Base-by-base conservation (phyloP, 1,140 invertebrate genomes). In the Euwallacea similis region DNA sequence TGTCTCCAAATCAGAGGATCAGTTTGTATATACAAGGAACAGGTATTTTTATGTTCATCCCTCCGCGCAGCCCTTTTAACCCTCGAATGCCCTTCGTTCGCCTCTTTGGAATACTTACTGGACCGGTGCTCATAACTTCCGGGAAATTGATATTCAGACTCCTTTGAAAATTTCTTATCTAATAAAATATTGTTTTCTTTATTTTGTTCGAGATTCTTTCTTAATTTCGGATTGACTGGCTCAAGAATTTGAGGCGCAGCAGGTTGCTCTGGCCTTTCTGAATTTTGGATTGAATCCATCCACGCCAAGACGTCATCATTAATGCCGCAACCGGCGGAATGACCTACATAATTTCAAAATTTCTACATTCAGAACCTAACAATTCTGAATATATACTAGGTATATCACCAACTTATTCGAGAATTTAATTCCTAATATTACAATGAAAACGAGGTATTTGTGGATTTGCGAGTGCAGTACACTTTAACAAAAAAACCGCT, bases 1-100 rank as follows among this genome's bases (percentile, higher is more conserved):
- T 98, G 94, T 76, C 91, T 88, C 95, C 96, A 99, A 79, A 99
- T 93, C 69, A 97, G 89, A 71, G 97, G 96, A 87, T 99, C 97
- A 9, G 97, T 98, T 84, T 98, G 95, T 81, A 99, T 96, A 81
- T 95, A 98, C 11, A 99, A 87, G 42, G 94, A 96, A 82, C 96
- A 98, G 41, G 92, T 94, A 80, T 93, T 94, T 72, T 87, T 88
- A 78, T 90, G 89, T 76, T 90, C 89, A 75, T 89, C 89, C 47
- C 73, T 73, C 69, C 75, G 58, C 9, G 78, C 75, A 21, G 78
- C 79, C 60, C 80, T 74, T 66, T 74, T 78, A 60, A 73, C 69
- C 44, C 84, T 81, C 42, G 73, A 79, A 74, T 86, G 83, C 71
- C 81, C 82, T 66, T 86, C 84, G 76, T 90, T 90, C 44, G 88